Evolutionary conservation across 2,888 invertebrate species (phyloP).

Genomic region (Drosophila eohydei): DNA sequence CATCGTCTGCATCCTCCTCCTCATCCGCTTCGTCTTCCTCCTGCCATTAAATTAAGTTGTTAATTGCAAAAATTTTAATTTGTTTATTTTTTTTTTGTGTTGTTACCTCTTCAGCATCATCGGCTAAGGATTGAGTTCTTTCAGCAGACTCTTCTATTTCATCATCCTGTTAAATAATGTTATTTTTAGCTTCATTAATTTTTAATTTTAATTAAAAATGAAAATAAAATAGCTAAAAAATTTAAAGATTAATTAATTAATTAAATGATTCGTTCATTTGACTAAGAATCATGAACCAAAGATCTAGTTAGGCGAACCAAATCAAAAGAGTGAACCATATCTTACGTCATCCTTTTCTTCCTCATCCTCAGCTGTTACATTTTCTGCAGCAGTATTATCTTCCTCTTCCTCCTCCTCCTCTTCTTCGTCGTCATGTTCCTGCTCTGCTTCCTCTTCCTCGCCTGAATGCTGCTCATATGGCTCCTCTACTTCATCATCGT

Average conservation of each 20-base stretch:
- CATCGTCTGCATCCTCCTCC: slow-evolving; percentile 56
- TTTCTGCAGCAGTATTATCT: slow-evolving; percentile 69
- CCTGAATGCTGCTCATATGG: slow-evolving; percentile 63
- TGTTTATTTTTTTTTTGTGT: background rate
- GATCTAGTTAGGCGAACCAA: too few relatives aligned
- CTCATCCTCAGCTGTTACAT: slow-evolving; percentile 82
- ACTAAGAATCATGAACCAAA: background rate
- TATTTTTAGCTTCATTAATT: slow-evolving; percentile 9
- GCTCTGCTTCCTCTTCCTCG: slow-evolving; percentile 56
- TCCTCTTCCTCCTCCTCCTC: slow-evolving; percentile 64
- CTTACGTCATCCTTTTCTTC: slow-evolving; percentile 58
- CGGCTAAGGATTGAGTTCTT: slow-evolving; percentile 44
- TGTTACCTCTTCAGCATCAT: slow-evolving; percentile 47
- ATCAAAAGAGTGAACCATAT: background rate
- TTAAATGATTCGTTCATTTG: background rate
- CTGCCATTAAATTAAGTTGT: background rate
- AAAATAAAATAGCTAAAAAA: too few relatives aligned
- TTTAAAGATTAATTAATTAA: too few relatives aligned
- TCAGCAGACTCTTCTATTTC: slow-evolving; percentile 52
- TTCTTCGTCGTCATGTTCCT: slow-evolving; percentile 42
- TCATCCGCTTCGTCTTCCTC: slow-evolving; percentile 22
- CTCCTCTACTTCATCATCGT: slow-evolving; percentile 67
- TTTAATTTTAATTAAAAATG: background rate
- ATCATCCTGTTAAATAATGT: slow-evolving; percentile 20
- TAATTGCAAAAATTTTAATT: too few relatives aligned